A percentile compares a stretch with the other conserved stretches of the same genome.
Conservation (phyloP, 2,888 invertebrate genomes). For the Catotricha subobsoleta region DNA sequence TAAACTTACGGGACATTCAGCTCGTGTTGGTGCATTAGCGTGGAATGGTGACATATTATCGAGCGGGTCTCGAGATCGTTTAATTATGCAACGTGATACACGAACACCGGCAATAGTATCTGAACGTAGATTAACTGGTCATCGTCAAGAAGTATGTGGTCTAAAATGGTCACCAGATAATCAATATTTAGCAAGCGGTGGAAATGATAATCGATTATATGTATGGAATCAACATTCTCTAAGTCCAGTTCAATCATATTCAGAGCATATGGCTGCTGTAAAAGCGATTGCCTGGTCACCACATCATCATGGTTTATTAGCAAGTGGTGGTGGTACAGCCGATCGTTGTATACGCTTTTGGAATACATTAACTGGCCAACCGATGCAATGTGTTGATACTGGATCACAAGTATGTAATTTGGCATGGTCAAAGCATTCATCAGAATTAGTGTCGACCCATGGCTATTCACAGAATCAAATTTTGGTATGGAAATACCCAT, state of each 20-base stretch:
- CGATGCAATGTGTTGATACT: slow-evolving; percentile 96
- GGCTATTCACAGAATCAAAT: slow-evolving; percentile 99
- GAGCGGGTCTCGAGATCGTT: slow-evolving; percentile 85
- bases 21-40: slow-evolving; percentile 81
- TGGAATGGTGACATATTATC: slow-evolving; percentile 96
- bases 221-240: slow-evolving; percentile 63
- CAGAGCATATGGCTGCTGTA: slow-evolving; percentile 91
- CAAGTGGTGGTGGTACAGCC: slow-evolving; percentile 98
- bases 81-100: slow-evolving; percentile 87
- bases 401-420: slow-evolving; percentile 96
- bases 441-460: slow-evolving; percentile 93
- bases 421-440: slow-evolving; percentile 97
- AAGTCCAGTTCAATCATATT: slow-evolving; percentile 85
- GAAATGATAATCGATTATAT: slow-evolving; percentile 57
- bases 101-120: slow-evolving; percentile 62
- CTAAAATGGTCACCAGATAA: slow-evolving; percentile 98
- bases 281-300: slow-evolving; percentile 99
- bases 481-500: slow-evolving; percentile 97
- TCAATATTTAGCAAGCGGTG: slow-evolving; percentile 92
- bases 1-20: slow-evolving; percentile 79
- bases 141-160: slow-evolving; percentile 94
- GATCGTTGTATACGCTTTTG: slow-evolving; percentile 94
- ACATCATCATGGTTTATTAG: slow-evolving; percentile 90
- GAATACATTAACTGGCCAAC: slow-evolving; percentile 95
- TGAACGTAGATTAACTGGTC: slow-evolving; percentile 71